A percentile compares a stretch with the other conserved stretches of the same genome.
Evolutionary conservation across 2,113 vertebrate genomes (phyloP).

Genomic region (Mionectes macconnelli): DNA sequence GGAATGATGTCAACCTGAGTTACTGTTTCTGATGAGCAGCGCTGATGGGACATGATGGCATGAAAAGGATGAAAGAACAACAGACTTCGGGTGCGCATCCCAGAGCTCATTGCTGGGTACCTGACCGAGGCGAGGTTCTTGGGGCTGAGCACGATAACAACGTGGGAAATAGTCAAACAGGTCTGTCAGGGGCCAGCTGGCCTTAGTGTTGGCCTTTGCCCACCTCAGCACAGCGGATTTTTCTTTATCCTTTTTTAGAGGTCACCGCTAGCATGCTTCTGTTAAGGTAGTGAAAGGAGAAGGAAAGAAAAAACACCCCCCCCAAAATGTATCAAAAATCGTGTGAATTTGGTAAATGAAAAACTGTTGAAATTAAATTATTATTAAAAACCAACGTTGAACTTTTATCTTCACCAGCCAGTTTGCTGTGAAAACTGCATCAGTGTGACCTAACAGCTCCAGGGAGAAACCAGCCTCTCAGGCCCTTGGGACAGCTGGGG

Average conservation of each 20-base stretch:
- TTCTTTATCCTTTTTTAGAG: not conserved
- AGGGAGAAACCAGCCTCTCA: not conserved
- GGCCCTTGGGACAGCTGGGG: fast-evolving
- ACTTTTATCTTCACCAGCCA: not conserved
- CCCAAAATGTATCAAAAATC: not conserved
- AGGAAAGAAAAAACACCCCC: not conserved
- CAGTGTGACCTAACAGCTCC: not conserved
- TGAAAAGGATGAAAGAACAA: constrained; percentile 37
- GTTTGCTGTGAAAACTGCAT: not conserved
- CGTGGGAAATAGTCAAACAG: not conserved
- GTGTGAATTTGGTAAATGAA: not conserved
- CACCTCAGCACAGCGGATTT: not conserved
- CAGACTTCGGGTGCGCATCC: not conserved
- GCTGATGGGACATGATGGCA: constrained; percentile 56
- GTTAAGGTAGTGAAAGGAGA: not conserved
- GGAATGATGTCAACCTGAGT: constrained; percentile 66
- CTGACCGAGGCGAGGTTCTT: not conserved
- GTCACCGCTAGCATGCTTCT: fast-evolving
- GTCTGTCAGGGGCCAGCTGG: not conserved
- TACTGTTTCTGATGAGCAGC: constrained; percentile 51
- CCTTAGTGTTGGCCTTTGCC: not conserved
- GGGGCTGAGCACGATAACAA: fast-evolving
- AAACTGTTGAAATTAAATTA: not conserved
- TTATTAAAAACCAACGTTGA: not conserved
- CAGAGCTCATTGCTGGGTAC: not conserved